Conservation (phyloP, 2,888 invertebrate genomes). For the Fabriciana adippe region DNA sequence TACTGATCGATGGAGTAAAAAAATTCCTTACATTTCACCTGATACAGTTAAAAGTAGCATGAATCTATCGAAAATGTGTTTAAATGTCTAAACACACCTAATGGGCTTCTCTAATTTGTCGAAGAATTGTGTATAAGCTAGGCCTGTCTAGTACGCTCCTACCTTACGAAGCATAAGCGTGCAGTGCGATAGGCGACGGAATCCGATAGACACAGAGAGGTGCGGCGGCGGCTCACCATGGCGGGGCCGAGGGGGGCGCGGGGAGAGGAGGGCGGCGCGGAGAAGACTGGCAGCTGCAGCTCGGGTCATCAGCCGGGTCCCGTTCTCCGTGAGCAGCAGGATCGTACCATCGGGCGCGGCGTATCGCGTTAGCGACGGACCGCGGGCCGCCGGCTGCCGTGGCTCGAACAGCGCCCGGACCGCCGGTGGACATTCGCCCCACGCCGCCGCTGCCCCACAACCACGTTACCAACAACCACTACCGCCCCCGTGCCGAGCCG, state of each 20-base stretch:
- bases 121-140: conserved; percentile 13
- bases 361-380: conserved; percentile 82
- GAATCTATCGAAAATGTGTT: conserved; percentile 3
- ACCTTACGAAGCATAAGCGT: conserved; percentile 79
- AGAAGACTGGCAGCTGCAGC: conserved; percentile 80
- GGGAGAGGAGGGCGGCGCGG: conserved; percentile 80
- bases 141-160: conserved; percentile 61
- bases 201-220: conserved; percentile 74
- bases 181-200: conserved; percentile 79
- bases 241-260: conserved; percentile 78
- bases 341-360: conserved; percentile 84
- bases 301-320: conserved; percentile 82
- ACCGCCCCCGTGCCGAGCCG: conserved; percentile 68
- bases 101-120: conserved; percentile 1
- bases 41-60: conserved; percentile 10
- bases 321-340: conserved; percentile 85
- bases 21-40: conserved; percentile 11
- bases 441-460: conserved; percentile 79
- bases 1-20: conserved; percentile 3
- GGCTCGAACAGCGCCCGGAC: conserved; percentile 81
- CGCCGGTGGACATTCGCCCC: conserved; percentile 78
- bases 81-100: not conserved
- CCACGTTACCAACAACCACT: conserved; percentile 74
- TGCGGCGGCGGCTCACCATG: conserved; percentile 80
- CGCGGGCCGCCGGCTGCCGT: conserved; percentile 67